phyloP scores from a whole-genome alignment of 1,140 invertebrate species.

The Drosophila pseudoananassae region DNA sequence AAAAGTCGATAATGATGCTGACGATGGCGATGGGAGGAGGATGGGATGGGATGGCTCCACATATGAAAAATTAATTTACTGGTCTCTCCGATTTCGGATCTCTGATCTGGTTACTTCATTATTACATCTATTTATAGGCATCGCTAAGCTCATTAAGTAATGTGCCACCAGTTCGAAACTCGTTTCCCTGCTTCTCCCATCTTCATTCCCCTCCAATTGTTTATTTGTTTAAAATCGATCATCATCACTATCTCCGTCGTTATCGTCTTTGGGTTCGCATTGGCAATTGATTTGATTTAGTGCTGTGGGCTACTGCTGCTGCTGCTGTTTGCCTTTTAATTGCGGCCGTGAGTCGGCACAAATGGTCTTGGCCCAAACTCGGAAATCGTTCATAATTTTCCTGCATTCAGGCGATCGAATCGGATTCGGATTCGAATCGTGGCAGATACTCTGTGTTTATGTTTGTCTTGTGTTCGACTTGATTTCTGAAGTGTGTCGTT shows the following conservation, averaged over 20 bases:
- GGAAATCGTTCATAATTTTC: conserved; percentile 79
- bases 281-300: conserved; percentile 82
- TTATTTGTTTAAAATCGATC: conserved; percentile 73
- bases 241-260: conserved; percentile 14
- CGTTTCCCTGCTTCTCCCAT: conserved; percentile 35
- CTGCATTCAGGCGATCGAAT: conserved; percentile 46
- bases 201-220: conserved; percentile 45
- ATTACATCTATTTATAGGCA: conserved; percentile 78
- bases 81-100: conserved; percentile 40
- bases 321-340: conserved; percentile 76
- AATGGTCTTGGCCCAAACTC: conserved; percentile 46
- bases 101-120: conserved; percentile 81
- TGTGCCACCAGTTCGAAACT: conserved; percentile 47
- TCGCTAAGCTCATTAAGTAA: conserved; percentile 80
- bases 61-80: conserved; percentile 83
- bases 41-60: conserved; percentile 15
- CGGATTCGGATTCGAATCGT: conserved; percentile 5
- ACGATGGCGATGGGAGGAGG: conserved; percentile 1
- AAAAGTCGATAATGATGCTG: conserved; percentile 58
- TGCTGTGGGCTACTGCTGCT: conserved; percentile 66
- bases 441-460: conserved; percentile 37
- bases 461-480: conserved; percentile 70
- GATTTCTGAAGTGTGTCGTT: conserved; percentile 77
- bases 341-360: conserved; percentile 64
- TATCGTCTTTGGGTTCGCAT: conserved; percentile 62